Percentiles rank a stretch among this genome's conserved stretches.
These are phyloP conservation scores for Hylyphantes graminicola DNA, from an alignment of 1,140 invertebrate species.

Conservation along the genomic window DNA sequence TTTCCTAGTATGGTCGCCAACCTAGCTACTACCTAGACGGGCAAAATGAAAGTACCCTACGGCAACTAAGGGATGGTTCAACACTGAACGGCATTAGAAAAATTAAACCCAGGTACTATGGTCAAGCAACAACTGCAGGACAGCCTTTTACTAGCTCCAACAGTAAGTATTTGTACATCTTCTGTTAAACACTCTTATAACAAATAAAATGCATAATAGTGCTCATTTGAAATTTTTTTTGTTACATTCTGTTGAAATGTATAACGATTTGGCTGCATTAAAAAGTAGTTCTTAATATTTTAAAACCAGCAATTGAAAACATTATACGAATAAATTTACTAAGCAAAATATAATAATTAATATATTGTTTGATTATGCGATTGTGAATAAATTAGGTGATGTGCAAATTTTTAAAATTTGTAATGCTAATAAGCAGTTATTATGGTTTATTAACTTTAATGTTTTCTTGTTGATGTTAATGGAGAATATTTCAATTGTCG, in stretches of 20 bases:
- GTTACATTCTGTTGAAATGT: background rate
- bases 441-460: too few relatives aligned
- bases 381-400: too few relatives aligned
- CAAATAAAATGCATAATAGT: background rate
- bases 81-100: conserved; percentile 47
- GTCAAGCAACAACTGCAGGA: conserved; percentile 34
- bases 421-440: too few relatives aligned
- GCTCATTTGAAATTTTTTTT: background rate
- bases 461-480: too few relatives aligned
- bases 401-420: too few relatives aligned
- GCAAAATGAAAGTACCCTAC: conserved; percentile 53
- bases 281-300: too few relatives aligned
- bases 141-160: conserved; percentile 25
- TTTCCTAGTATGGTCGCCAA: conserved; percentile 48
- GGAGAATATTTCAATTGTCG: too few relatives aligned
- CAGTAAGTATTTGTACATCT: conserved; percentile 29
- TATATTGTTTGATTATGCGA: too few relatives aligned
- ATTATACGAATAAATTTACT: too few relatives aligned
- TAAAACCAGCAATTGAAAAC: too few relatives aligned
- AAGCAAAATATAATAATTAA: too few relatives aligned
- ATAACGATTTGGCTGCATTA: too few relatives aligned
- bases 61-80: conserved; percentile 45
- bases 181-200: background rate
- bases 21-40: conserved; percentile 56
- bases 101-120: conserved; percentile 53